Evolutionary conservation across 2,113 vertebrate species (phyloP).

Genomic region (Holacanthus passer): DNA sequence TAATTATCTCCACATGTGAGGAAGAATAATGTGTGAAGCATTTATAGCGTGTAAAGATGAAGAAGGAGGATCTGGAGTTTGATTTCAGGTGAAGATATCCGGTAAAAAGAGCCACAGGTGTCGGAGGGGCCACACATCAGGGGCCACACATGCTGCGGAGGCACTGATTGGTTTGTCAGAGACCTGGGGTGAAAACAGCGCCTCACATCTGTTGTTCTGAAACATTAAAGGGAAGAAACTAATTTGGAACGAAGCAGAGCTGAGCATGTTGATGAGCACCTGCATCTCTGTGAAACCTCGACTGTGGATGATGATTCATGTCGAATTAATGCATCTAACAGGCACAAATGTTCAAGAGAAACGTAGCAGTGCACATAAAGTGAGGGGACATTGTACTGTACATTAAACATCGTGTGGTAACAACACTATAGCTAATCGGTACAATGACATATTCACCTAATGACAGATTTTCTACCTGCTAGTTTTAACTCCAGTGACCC

Average conservation of each 20-base stretch:
- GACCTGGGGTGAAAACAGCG: not conserved
- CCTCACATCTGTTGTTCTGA: not conserved
- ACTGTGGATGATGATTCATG: not conserved
- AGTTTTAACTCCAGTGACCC: too few species aligned
- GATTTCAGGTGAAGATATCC: not conserved
- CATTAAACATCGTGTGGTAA: too few species aligned
- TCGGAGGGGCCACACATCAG: not conserved
- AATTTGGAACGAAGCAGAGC: not conserved
- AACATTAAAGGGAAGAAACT: not conserved
- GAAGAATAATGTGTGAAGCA: not conserved
- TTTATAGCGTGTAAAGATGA: slow-evolving; percentile 1
- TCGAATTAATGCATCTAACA: not conserved
- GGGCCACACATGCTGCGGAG: slow-evolving; percentile 18
- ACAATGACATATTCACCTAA: too few species aligned
- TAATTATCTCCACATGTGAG: slow-evolving; percentile 17
- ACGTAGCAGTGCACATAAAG: too few species aligned
- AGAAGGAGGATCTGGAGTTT: not conserved
- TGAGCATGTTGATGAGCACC: too few species aligned
- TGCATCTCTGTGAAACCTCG: not conserved
- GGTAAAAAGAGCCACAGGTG: too few species aligned
- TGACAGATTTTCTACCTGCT: too few species aligned
- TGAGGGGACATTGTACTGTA: too few species aligned
- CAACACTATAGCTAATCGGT: too few species aligned
- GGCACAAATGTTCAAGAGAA: not conserved
- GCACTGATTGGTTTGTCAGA: slow-evolving; percentile 8